phyloP scores from a whole-genome alignment of 2,797 vertebrate genomes.

The Diplodus sargus region DNA sequence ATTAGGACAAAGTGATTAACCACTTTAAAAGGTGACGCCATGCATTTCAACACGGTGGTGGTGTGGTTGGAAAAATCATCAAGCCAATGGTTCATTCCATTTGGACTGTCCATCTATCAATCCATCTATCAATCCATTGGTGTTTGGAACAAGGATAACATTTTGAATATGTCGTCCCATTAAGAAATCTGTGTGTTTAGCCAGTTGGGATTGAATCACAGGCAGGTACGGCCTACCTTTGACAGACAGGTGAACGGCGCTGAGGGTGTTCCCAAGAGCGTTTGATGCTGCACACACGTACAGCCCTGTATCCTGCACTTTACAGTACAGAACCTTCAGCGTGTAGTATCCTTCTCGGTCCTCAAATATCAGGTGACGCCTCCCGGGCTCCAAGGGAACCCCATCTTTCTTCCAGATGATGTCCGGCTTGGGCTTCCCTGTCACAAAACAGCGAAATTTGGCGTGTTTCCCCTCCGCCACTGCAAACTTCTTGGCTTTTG shows the following conservation, averaged over 20 bases:
- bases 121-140: background rate
- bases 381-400: slow-evolving; percentile 82
- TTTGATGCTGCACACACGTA: slow-evolving; percentile 96
- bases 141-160: background rate
- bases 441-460: slow-evolving; percentile 96
- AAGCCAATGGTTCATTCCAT: background rate
- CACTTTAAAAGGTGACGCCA: slow-evolving; percentile 31
- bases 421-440: slow-evolving; percentile 97
- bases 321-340: slow-evolving; percentile 96
- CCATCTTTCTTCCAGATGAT: slow-evolving; percentile 96
- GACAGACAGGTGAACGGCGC: slow-evolving; percentile 92
- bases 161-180: background rate
- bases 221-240: slow-evolving; percentile 86
- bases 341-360: slow-evolving; percentile 97
- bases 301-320: slow-evolving; percentile 91
- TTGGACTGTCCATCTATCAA: background rate
- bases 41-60: slow-evolving; percentile 29
- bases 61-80: background rate
- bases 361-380: slow-evolving; percentile 93
- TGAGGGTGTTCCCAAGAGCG: slow-evolving; percentile 93
- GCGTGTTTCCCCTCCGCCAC: slow-evolving; percentile 96
- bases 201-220: background rate
- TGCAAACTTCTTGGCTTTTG: slow-evolving; percentile 89
- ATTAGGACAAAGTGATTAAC: slow-evolving; percentile 59
- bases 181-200: slow-evolving; percentile 3